phyloP scores from a whole-genome alignment of 1,140 invertebrate genomes.

The Dermatophagoides farinae region DNA sequence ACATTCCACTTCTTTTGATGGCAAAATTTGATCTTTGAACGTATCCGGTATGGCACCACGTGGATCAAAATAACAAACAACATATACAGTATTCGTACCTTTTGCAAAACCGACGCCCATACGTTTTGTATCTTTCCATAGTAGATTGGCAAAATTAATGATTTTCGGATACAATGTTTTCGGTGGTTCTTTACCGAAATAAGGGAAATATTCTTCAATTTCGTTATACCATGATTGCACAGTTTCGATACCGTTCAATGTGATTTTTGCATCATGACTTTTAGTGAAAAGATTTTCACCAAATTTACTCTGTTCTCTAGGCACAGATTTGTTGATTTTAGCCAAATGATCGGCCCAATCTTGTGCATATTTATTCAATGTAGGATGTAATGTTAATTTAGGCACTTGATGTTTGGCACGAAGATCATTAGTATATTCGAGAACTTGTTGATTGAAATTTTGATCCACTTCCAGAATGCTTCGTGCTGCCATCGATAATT shows the following conservation, averaged over 20 bases:
- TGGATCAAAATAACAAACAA: conserved; percentile 65
- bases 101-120: conserved; percentile 47
- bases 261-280: not conserved
- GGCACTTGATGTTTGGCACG: conserved; percentile 45
- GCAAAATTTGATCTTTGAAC: conserved; percentile 41
- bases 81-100: conserved; percentile 35
- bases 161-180: conserved; percentile 44
- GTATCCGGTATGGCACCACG: conserved; percentile 30
- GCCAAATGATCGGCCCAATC: conserved; percentile 63
- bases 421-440: conserved; percentile 36
- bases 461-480: no score
- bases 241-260: conserved; percentile 6
- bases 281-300: conserved; percentile 42
- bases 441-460: no score
- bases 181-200: conserved; percentile 46
- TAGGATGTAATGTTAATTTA: conserved; percentile 42
- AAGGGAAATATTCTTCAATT: conserved; percentile 32
- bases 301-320: conserved; percentile 41
- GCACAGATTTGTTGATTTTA: conserved; percentile 48
- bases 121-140: conserved; percentile 49
- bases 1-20: conserved; percentile 42
- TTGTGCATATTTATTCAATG: conserved; percentile 54
- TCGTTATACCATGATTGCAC: conserved; percentile 22
- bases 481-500: no score
- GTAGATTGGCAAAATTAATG: conserved; percentile 29